Conservation (phyloP, 2,888 invertebrate genomes). For the Branchellion lobata region DNA sequence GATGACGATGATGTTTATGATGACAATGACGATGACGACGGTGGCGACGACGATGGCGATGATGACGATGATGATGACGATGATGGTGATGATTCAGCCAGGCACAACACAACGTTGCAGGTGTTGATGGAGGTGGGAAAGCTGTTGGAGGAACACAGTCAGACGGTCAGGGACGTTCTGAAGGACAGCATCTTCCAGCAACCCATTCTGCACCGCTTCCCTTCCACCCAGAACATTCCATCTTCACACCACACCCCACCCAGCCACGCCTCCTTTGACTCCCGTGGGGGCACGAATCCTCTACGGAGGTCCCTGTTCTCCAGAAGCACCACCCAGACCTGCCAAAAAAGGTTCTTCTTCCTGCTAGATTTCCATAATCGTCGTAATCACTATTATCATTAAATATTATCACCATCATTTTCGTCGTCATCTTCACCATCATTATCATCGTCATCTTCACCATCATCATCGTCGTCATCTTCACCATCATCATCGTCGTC, state of each 20-base stretch:
- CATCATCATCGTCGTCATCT: too few species aligned
- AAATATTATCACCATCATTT: background rate
- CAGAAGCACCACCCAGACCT: background rate
- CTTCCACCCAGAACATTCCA: too few species aligned
- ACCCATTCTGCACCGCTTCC: background rate
- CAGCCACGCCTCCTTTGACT: background rate
- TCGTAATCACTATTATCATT: background rate
- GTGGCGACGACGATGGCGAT: too few species aligned
- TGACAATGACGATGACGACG: too few species aligned
- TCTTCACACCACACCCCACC: too few species aligned
- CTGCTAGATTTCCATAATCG: background rate
- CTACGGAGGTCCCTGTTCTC: background rate
- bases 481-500: too few species aligned
- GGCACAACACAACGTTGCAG: too few species aligned
- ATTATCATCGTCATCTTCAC: too few species aligned
- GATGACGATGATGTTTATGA: too few species aligned
- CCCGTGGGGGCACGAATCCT: background rate
- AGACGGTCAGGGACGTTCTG: background rate
- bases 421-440: too few species aligned
- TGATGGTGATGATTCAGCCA: too few species aligned
- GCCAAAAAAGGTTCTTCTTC: background rate
- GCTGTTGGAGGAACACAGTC: background rate
- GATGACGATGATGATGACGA: too few species aligned
- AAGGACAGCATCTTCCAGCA: background rate
- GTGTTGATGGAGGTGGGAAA: constrained; percentile 1